Evolutionary conservation across 1,140 invertebrate genomes (phyloP), one percentile per base, ranked within the genome.

Genomic region (Heliothis subflexa): DNA sequence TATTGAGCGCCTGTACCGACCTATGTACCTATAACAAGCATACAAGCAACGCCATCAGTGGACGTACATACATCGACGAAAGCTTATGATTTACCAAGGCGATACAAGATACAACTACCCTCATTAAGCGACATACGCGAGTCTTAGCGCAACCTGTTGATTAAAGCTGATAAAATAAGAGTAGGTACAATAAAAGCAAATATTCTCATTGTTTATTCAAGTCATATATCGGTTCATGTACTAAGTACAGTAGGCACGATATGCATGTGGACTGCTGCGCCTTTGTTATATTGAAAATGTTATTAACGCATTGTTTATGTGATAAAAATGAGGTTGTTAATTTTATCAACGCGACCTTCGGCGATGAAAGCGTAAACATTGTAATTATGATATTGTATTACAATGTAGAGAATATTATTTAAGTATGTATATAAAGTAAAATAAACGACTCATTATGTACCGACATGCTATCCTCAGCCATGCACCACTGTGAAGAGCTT

Each of bases 261-360:
- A 59, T 71, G 64, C 64, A 47, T 71, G 25, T 57, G 76, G 11
- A 50, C 40, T 61, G 64, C 25, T 70, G 11, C 47, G 50, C 61
- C 62, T 77, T 74, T 79, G 78, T 79, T 54, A 45, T 73, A 33
- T 55, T 57, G 62, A 16, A 55, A 75, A 68, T 52, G 59, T 47
- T 74, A 74, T 74, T 57, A 62, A 80, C 47, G 75, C 55, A 77
- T 59, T 77, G 78, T 79, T 77, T 77, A 79, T 74, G 54, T 68
- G 66, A 82, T 82, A 78, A 78, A 78, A 70, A 81, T 72, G 72
- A 79, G 52, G 70, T 82, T 79, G 72, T 79, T 78, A 71, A 80
- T 61, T 74, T 74, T 78, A 83, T 83, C 82, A 70, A 21, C 25
- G 57, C 61, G 59, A 73, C 78, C 78, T 79, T 79, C 59, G 49